These are phyloP conservation scores for Drosophila oshimai DNA, from an alignment of 1,140 invertebrate species.

Conservation along the genomic window DNA sequence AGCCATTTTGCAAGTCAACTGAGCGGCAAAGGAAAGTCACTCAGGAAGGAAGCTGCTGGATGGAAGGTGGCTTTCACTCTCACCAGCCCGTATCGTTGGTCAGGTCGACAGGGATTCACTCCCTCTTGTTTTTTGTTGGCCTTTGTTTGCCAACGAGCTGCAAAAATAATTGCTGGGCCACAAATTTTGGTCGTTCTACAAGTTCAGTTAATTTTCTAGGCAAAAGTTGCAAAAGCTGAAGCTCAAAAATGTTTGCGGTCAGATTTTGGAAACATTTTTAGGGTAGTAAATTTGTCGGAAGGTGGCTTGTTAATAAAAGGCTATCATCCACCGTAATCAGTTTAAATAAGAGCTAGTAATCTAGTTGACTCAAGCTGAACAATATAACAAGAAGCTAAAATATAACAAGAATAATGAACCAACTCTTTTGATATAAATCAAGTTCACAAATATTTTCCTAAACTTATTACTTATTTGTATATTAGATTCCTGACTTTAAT, in stretches of 20 bases:
- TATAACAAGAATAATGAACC: too few species aligned
- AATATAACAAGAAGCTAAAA: too few species aligned
- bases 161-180: slow-evolving; percentile 63
- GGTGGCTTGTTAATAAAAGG: slow-evolving; percentile 7
- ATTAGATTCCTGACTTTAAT: too few species aligned
- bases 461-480: too few species aligned
- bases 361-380: not conserved
- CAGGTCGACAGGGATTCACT: not conserved
- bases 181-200: not conserved
- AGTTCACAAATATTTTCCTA: too few species aligned
- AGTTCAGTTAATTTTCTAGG: slow-evolving; percentile 26
- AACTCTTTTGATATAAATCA: too few species aligned
- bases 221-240: not conserved
- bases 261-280: slow-evolving; percentile 18
- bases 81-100: slow-evolving; percentile 6
- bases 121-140: not conserved
- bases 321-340: slow-evolving; percentile 26
- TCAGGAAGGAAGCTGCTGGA: slow-evolving; percentile 26
- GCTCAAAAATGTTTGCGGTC: slow-evolving; percentile 11
- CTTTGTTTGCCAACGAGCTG: slow-evolving; percentile 43
- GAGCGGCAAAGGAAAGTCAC: slow-evolving; percentile 27
- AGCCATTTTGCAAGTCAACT: slow-evolving; percentile 75
- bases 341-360: not conserved
- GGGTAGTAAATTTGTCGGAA: slow-evolving; percentile 11
- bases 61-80: slow-evolving; percentile 35